These are phyloP conservation scores for Montipora capitata DNA, from an alignment of 92 coral and sea anemone genomes.

Conservation along the genomic window DNA sequence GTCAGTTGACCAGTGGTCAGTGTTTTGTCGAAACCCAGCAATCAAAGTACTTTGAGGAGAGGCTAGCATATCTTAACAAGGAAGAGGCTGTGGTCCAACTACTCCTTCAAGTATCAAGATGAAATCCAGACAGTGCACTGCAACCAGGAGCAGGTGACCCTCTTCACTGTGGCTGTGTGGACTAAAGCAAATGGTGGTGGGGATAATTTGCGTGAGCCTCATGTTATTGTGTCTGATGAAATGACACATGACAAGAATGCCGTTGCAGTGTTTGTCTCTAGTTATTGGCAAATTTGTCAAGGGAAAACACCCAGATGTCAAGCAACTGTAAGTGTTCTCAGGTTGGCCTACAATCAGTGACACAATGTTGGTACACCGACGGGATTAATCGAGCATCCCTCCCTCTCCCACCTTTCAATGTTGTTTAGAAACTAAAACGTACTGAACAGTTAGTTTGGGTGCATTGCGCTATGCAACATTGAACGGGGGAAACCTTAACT, in stretches of 20 bases:
- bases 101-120: slow-evolving; percentile 71
- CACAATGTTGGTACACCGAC: no score
- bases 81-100: slow-evolving; percentile 75
- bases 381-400: no score
- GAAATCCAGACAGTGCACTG: slow-evolving; percentile 82
- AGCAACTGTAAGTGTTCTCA: slow-evolving; percentile 61
- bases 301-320: slow-evolving; percentile 56
- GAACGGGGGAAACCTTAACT: no score
- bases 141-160: slow-evolving; percentile 77
- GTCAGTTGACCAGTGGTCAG: background rate
- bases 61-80: slow-evolving; percentile 29
- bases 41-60: slow-evolving; percentile 65
- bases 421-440: no score
- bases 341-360: no score
- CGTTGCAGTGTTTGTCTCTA: slow-evolving; percentile 65
- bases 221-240: slow-evolving; percentile 68
- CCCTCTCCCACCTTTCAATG: no score
- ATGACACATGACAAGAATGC: slow-evolving; percentile 75
- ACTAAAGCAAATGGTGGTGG: slow-evolving; percentile 35
- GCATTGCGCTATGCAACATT: no score
- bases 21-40: slow-evolving; percentile 37
- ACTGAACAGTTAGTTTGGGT: no score
- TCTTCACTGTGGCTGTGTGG: slow-evolving; percentile 74
- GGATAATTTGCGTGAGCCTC: slow-evolving; percentile 54
- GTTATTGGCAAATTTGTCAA: slow-evolving; percentile 63